A percentile compares a stretch with the other conserved stretches of the same genome.
Conservation (phyloP, 1,140 invertebrate species). For the Platyscapa corneri region DNA sequence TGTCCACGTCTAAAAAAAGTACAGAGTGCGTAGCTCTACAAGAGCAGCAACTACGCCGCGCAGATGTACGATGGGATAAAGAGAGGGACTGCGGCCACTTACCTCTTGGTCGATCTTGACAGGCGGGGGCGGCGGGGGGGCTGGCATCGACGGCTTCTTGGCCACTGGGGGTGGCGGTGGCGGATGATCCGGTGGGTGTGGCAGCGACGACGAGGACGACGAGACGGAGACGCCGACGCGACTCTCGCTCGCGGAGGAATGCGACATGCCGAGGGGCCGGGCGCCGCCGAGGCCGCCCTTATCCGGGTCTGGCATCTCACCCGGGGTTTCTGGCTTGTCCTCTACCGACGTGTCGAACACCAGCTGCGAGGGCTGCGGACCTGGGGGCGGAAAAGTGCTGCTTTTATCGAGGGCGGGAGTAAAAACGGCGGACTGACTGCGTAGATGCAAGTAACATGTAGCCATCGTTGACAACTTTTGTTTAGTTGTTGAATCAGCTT, state of each 20-base stretch:
- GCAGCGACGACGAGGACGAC: conserved; percentile 25
- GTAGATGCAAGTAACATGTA: neutral
- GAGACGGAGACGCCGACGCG: conserved; percentile 41
- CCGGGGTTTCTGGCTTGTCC: conserved; percentile 82
- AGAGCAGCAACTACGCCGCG: neutral
- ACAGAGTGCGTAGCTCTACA: neutral
- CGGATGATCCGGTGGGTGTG: conserved; percentile 73
- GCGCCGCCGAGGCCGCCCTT: conserved; percentile 83
- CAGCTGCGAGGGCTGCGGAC: conserved; percentile 75
- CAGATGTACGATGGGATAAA: neutral
- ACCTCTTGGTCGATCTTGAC: conserved; percentile 81
- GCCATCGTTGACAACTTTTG: too few species aligned
- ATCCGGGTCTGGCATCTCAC: conserved; percentile 84
- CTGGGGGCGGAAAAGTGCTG: conserved; percentile 53
- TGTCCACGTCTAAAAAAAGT: conserved; percentile 14
- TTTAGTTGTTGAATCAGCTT: too few species aligned
- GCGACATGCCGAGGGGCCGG: conserved; percentile 80
- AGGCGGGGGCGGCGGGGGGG: conserved; percentile 65
- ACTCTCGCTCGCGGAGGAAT: conserved; percentile 70
- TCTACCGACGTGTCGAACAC: conserved; percentile 74
- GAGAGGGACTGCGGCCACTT: conserved; percentile 53
- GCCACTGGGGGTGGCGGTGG: conserved; percentile 70
- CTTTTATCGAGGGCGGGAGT: conserved; percentile 1
- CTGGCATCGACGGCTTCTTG: conserved; percentile 70
- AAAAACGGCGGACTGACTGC: neutral